These are phyloP conservation scores for Taxidea taxus DNA, from an alignment of 2,113 vertebrate species.

Conservation along the genomic window DNA sequence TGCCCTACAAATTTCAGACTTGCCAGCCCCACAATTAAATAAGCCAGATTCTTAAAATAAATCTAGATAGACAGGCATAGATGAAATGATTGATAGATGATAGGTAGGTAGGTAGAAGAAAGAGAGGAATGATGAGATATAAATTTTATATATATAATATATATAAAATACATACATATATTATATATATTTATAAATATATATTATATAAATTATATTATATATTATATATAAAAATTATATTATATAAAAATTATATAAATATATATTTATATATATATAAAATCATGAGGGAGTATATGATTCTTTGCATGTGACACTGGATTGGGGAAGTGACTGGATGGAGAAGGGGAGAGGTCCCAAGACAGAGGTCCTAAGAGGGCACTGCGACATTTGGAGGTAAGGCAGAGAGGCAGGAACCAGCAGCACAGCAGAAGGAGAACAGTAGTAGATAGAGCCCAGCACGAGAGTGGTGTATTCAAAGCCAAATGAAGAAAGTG, in stretches of 20 bases:
- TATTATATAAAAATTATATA: no score
- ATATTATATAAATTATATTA: background rate
- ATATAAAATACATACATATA: no score
- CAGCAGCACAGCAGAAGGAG: background rate
- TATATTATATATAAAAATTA: background rate
- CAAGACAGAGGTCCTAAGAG: no score
- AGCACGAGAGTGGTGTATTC: background rate
- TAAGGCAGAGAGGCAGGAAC: background rate
- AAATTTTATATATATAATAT: background rate
- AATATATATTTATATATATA: background rate
- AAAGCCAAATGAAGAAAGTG: background rate
- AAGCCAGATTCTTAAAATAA: constrained; percentile 12
- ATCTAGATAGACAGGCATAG: background rate
- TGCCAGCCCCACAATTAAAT: background rate
- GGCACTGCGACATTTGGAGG: background rate
- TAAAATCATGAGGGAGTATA: background rate
- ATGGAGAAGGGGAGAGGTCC: background rate
- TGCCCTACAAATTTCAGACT: background rate
- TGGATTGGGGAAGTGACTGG: no score
- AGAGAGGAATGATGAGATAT: background rate
- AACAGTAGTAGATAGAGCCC: background rate
- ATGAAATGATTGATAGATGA: background rate
- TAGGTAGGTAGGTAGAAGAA: background rate
- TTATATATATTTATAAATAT: no score
- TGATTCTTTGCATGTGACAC: no score